Evolutionary conservation across 2,888 invertebrate species (phyloP).

Genomic region (Isotomurus palustris): DNA sequence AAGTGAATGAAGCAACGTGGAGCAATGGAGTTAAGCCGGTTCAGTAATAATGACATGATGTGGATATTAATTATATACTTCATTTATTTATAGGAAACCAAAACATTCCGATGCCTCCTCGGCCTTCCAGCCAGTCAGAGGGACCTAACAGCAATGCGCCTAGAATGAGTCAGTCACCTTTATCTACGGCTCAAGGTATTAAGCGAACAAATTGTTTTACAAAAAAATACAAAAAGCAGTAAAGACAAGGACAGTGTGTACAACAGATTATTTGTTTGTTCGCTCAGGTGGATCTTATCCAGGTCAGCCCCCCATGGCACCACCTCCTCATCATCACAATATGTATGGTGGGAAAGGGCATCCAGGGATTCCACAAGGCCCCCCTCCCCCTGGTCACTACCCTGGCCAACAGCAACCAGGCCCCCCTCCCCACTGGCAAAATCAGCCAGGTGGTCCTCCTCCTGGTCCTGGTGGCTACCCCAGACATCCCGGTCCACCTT

Average conservation of each 20-base stretch:
- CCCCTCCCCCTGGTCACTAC: slow-evolving; percentile 51
- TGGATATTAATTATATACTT: background rate
- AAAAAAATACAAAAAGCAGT: no score
- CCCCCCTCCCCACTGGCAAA: slow-evolving; percentile 57
- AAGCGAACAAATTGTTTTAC: background rate
- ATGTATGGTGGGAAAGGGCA: slow-evolving; percentile 56
- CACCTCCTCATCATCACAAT: slow-evolving; percentile 55
- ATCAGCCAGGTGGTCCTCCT: slow-evolving; percentile 46
- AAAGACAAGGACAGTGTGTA: background rate
- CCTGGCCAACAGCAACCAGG: slow-evolving; percentile 30
- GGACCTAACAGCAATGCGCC: slow-evolving; percentile 60
- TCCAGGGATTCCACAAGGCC: slow-evolving; percentile 47
- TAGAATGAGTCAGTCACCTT: slow-evolving; percentile 66
- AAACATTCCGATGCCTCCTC: slow-evolving; percentile 93
- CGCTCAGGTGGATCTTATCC: slow-evolving; percentile 44
- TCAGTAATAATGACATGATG: background rate
- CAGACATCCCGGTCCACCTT: slow-evolving; percentile 36
- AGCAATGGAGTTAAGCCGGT: background rate
- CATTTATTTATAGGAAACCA: slow-evolving; percentile 67
- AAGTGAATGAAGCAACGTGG: background rate
- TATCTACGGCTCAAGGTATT: slow-evolving; percentile 58
- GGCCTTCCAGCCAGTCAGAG: slow-evolving; percentile 76
- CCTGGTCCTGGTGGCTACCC: slow-evolving; percentile 51
- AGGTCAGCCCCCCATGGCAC: slow-evolving; percentile 55
- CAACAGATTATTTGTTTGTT: background rate